Base-by-base conservation (phyloP, 2,888 invertebrate species). In the Melinaea menophilus region DNA sequence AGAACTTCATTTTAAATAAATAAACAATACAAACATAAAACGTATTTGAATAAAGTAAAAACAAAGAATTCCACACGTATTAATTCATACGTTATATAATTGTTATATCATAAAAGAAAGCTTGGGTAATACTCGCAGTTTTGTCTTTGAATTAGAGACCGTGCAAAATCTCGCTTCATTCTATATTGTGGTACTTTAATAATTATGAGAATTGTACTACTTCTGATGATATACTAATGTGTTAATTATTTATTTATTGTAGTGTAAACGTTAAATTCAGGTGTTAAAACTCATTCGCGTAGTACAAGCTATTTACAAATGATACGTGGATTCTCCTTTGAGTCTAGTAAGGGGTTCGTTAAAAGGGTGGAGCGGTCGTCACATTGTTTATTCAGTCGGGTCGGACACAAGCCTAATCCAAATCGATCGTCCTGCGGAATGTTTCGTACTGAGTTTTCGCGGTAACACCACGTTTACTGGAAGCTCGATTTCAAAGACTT, bases 371-470 rank as follows among this genome's bases (percentile, higher is more conserved):
- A 82, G 73, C 81, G 79, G 79, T 74, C 85, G 84, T 88, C 88
- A 85, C 88, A 87, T 88, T 88, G 88, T 89, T 88, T 89, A 88
- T 88, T 88, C 87, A 89, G 86, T 80, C 82, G 81, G 84, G 75
- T 77, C 81, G 81, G 82, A 77, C 78, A 71, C 63, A 65, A 78
- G 79, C 80, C 82, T 86, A 86, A 86, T 86, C 85, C 85, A 76
- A 73, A 86, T 86, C 86, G 87, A 87, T 87, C 83, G 81, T 59
- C 56, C 68, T 66, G 65, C 65, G 68, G 65, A 68, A 68, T 66
- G 68, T 66, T 63, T 59, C 61, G 66, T 62, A 48, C 66, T 9
- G 62, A 68, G 68, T 63, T 68, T 65, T 66, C 63, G 66, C 59
- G 65, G 61, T 45, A 63, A 63, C 63, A 65, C 61, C 41, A 55